These are phyloP conservation scores for Sturnus vulgaris DNA, from an alignment of 2,113 vertebrate genomes.

Conservation along the genomic window DNA sequence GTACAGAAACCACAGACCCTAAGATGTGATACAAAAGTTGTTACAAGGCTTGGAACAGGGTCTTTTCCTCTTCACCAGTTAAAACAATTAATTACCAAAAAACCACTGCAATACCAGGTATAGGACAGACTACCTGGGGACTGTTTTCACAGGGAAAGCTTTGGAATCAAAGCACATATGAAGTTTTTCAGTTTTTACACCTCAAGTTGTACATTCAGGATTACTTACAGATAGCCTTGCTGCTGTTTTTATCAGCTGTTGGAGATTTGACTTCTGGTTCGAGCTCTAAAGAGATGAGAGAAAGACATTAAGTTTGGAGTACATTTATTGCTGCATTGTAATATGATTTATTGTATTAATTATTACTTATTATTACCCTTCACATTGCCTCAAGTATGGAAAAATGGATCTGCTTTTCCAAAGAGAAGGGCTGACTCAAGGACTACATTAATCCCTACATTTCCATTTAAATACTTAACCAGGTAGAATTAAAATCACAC, in stretches of 20 bases:
- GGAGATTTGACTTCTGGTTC: constrained; percentile 79
- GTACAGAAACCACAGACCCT: neutral
- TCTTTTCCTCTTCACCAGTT: neutral
- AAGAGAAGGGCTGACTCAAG: neutral
- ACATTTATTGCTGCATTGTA: neutral
- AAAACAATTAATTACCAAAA: neutral
- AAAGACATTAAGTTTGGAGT: neutral
- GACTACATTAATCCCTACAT: neutral
- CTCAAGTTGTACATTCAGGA: neutral
- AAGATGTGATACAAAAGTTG: neutral
- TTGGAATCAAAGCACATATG: neutral
- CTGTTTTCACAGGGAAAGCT: neutral
- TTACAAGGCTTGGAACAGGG: neutral
- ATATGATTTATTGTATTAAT: no score
- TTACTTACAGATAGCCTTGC: constrained; percentile 83
- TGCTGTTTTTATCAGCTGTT: constrained; percentile 78
- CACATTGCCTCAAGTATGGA: neutral
- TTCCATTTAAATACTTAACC: neutral
- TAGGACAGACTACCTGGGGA: neutral
- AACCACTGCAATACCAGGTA: neutral
- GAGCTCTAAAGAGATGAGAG: constrained; percentile 70
- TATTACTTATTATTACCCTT: neutral
- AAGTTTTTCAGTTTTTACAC: neutral
- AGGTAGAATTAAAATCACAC: neutral
- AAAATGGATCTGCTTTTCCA: neutral